phyloP scores from a whole-genome alignment of 2,797 vertebrate genomes.

The Poecilia velifera region DNA sequence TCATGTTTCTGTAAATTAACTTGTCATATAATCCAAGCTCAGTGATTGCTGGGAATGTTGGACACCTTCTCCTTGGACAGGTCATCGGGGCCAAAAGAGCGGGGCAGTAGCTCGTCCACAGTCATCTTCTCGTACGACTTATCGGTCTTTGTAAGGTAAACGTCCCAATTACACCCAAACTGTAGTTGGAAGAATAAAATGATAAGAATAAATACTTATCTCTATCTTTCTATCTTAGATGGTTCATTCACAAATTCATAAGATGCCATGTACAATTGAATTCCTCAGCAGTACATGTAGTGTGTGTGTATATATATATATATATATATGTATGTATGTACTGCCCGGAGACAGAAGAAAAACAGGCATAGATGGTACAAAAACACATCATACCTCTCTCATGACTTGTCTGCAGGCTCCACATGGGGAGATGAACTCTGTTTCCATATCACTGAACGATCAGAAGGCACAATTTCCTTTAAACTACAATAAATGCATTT shows the following conservation, averaged over 20 bases:
- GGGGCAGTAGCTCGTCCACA: constrained; percentile 85
- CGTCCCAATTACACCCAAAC: constrained; percentile 87
- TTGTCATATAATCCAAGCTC: constrained; percentile 1
- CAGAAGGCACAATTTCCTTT: not conserved
- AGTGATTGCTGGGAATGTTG: constrained; percentile 49
- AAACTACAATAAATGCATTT: not conserved
- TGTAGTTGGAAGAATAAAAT: constrained; percentile 53
- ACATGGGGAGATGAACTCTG: constrained; percentile 88
- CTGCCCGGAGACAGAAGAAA: not conserved
- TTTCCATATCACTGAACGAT: constrained; percentile 82
- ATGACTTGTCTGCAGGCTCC: constrained; percentile 95
- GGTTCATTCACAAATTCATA: not conserved
- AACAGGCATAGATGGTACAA: not conserved
- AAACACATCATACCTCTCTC: constrained; percentile 84
- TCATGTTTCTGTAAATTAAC: not conserved
- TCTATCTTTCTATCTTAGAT: not conserved
- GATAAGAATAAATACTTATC: not conserved
- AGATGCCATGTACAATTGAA: not conserved
- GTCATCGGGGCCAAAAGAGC: constrained; percentile 88
- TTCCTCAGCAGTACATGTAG: not conserved
- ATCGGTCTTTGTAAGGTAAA: constrained; percentile 87
- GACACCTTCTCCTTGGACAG: constrained; percentile 73
- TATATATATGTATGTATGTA: not conserved
- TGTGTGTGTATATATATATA: no score
- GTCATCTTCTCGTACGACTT: constrained; percentile 80